These are phyloP conservation scores for Plectrocnemia conspersa DNA, from an alignment of 1,140 invertebrate genomes.

Conservation along the genomic window DNA sequence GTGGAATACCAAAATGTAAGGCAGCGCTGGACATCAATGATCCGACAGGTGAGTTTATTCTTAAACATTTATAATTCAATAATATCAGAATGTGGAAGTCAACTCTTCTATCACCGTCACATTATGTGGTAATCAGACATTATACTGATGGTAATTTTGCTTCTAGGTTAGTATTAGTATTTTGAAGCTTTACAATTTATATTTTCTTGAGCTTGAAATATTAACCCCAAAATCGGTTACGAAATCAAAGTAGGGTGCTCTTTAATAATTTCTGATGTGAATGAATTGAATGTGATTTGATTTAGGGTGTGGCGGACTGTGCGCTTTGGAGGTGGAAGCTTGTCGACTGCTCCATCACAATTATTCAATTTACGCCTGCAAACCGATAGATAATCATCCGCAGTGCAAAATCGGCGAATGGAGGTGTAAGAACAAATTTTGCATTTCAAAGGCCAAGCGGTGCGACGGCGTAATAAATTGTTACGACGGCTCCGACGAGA, in stretches of 20 bases:
- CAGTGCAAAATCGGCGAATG: constrained; percentile 57
- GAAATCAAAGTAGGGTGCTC: too few species aligned
- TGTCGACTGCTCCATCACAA: constrained; percentile 62
- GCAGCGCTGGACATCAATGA: constrained; percentile 55
- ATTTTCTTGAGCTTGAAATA: too few species aligned
- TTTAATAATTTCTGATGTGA: too few species aligned
- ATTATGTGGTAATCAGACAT: too few species aligned
- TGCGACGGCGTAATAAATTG: constrained; percentile 78
- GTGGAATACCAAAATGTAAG: constrained; percentile 59
- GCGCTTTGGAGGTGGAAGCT: constrained; percentile 62
- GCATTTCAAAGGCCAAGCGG: constrained; percentile 59
- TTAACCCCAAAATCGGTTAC: too few species aligned
- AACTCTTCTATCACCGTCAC: too few species aligned
- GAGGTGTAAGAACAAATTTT: constrained; percentile 67
- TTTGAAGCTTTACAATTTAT: too few species aligned
- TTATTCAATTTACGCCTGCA: constrained; percentile 50
- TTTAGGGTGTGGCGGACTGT: constrained; percentile 66
- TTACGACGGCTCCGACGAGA: constrained; percentile 74
- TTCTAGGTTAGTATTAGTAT: too few species aligned
- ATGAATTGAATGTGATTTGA: too few species aligned
- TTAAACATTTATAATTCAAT: too few species aligned
- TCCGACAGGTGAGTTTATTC: constrained; percentile 59
- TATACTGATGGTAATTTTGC: too few species aligned
- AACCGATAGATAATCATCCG: constrained; percentile 43
- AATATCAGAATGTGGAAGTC: too few species aligned